Conservation (phyloP, 1,140 invertebrate genomes). For the Samia ricini region DNA sequence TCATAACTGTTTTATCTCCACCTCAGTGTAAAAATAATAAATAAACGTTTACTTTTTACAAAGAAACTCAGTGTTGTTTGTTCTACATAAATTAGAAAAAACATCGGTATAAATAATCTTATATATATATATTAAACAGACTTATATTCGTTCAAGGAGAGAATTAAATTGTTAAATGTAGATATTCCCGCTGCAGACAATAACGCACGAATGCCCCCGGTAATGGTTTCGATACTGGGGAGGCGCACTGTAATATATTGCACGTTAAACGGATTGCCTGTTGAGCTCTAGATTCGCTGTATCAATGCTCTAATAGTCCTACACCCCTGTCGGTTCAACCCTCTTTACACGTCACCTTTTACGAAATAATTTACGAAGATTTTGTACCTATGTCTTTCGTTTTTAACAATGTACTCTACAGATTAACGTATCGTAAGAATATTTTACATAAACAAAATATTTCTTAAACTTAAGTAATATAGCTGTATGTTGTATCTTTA, state of each 20-base stretch:
- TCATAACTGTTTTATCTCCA: too few relatives aligned
- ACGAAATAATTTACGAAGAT: not conserved
- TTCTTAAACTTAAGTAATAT: too few relatives aligned
- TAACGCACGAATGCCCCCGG: slow-evolving; percentile 51
- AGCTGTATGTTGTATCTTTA: too few relatives aligned
- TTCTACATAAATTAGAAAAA: too few relatives aligned
- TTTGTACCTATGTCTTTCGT: not conserved
- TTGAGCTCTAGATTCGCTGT: slow-evolving; percentile 36
- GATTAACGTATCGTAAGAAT: not conserved
- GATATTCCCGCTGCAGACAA: not conserved
- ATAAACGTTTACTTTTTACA: too few relatives aligned
- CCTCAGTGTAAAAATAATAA: too few relatives aligned
- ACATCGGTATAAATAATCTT: too few relatives aligned
- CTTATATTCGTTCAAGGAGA: not conserved
- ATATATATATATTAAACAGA: too few relatives aligned
- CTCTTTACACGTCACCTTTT: slow-evolving; percentile 2
- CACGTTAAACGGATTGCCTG: slow-evolving; percentile 56
- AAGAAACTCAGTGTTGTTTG: too few relatives aligned
- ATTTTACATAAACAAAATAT: not conserved
- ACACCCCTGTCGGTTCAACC: not conserved
- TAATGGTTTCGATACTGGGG: slow-evolving; percentile 54
- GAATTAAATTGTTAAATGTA: too few relatives aligned
- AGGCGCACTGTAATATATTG: slow-evolving; percentile 56
- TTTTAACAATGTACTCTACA: not conserved
- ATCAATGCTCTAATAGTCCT: slow-evolving; percentile 27